Conservation (phyloP, 2,797 vertebrate species). For the Microcaecilia unicolor region DNA sequence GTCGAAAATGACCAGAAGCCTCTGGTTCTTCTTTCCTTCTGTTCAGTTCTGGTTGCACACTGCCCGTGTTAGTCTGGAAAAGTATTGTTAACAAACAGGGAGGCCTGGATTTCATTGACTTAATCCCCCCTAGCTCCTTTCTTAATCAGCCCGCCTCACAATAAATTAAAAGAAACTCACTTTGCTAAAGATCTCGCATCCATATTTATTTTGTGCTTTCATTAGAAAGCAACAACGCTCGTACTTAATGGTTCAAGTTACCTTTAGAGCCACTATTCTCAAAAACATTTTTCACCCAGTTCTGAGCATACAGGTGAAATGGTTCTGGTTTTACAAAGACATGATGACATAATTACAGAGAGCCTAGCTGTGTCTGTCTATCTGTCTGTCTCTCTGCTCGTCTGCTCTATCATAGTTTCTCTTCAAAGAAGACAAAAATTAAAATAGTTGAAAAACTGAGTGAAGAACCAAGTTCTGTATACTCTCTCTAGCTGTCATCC, state of each 20-base stretch:
- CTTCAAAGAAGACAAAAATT: too few species aligned
- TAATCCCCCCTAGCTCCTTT: conserved; percentile 5
- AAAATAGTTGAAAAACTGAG: too few species aligned
- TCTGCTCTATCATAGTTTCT: too few species aligned
- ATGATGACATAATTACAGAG: too few species aligned
- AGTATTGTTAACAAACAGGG: conserved; percentile 36
- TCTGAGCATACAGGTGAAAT: too few species aligned
- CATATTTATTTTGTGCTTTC: conserved; percentile 35
- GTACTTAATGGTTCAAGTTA: conserved; percentile 26
- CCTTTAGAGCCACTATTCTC: conserved; percentile 27
- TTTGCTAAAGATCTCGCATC: conserved; percentile 32
- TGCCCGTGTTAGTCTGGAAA: conserved; percentile 27
- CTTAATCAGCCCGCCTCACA: too few species aligned
- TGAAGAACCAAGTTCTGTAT: too few species aligned
- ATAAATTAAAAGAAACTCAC: background rate
- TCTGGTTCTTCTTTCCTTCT: conserved; percentile 48
- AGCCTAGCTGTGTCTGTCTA: too few species aligned
- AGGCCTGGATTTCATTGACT: conserved; percentile 33
- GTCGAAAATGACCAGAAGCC: conserved; percentile 74
- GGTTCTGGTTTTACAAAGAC: too few species aligned
- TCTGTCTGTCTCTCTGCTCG: too few species aligned
- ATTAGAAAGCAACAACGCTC: conserved; percentile 32
- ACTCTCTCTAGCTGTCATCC: too few species aligned
- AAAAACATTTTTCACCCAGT: conserved; percentile 37
- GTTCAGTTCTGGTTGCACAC: conserved; percentile 28